phyloP scores from a whole-genome alignment of 1,140 invertebrate species.

The Lamellibrachia luymesi region DNA sequence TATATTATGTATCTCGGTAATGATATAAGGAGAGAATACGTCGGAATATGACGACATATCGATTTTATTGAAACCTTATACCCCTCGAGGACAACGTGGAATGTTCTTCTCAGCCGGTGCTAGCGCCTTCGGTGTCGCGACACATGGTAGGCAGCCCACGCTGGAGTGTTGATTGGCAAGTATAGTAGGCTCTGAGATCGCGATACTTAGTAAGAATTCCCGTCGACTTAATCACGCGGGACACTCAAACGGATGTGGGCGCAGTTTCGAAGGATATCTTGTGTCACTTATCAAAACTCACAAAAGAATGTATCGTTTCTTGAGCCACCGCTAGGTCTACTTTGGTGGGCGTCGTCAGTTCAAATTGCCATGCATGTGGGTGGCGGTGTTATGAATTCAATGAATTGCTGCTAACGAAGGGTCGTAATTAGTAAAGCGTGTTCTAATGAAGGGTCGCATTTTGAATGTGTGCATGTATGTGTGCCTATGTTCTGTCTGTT shows the following conservation, averaged over 20 bases:
- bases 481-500: too few relatives aligned
- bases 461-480: too few relatives aligned
- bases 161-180: neutral
- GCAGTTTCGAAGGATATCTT: neutral
- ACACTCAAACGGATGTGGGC: neutral
- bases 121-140: neutral
- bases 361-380: neutral
- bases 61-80: neutral
- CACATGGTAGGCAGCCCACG: neutral
- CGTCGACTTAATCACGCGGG: neutral
- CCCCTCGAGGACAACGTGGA: neutral
- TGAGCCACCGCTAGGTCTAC: neutral
- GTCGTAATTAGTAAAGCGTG: too few relatives aligned
- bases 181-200: neutral
- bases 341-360: neutral
- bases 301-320: neutral
- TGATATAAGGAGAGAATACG: neutral
- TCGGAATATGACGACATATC: neutral
- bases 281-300: neutral
- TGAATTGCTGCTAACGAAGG: too few relatives aligned
- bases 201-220: neutral
- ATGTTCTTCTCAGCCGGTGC: neutral
- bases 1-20: neutral
- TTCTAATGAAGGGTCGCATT: too few relatives aligned
- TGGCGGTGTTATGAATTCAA: too few relatives aligned